Evolutionary conservation across 2,797 vertebrate genomes (phyloP), one percentile per base, ranked within the genome.

Genomic region (Mallotus villosus): DNA sequence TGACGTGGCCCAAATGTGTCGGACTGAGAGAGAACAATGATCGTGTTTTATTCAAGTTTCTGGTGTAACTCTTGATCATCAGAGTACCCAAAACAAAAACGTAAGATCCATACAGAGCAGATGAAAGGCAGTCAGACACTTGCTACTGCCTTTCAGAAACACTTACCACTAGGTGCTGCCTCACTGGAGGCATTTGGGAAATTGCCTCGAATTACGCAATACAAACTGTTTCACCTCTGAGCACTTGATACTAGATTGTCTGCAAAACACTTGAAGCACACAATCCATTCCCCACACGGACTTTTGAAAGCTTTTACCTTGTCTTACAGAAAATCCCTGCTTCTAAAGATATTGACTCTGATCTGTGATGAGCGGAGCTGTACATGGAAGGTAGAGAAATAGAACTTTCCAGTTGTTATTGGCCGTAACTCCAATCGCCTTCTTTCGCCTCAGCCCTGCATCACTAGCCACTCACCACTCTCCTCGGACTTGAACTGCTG

Each of bases 1-100:
- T 32, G 55, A 51, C 0, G 4, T 57, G 65, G 2, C 64, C 46
- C 25, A 7, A 62, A 73, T 73, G 29, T 57, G 71, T 69, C 51
- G 29, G 37, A 34, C 11, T 12, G 60, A 29, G 11, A 59, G 55
- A 11, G 11, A 12, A 41, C 11, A 41, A 41, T 8, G 37, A 37
- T 37, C 6, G 8, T 41, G 37, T 41, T 37, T 58, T 22, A 1
- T 25, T 24, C 3, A 22, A 24, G 58, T 25, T 60, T 60, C 21
- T 60, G 21, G n/a, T 12, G 55, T 6, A 3, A 6, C 55, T 1
- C 55, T 21, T 21, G 24, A 11, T 60, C 1, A 60, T 60, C 7
- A 2, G 58, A 60, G 22, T 60, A 46, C 41, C 22, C 21, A 16
- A 22, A 22, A 11, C 16, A 19, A 55, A 17, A 55, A 17, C 51